Evolutionary conservation across 2,888 invertebrate genomes (phyloP).

Genomic region (Melanostoma scalare): DNA sequence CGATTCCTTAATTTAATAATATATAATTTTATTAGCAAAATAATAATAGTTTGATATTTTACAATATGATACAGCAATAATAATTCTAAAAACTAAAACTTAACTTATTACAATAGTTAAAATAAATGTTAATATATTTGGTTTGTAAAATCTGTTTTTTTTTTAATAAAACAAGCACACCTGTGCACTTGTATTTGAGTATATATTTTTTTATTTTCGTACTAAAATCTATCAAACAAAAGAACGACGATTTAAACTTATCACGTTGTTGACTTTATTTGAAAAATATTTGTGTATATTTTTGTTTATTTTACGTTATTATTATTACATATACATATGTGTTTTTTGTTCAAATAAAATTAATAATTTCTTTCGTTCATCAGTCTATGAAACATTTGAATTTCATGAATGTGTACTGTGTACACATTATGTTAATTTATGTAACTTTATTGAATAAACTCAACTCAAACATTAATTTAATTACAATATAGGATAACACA

Average conservation of each 20-base stretch:
- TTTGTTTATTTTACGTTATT: background rate
- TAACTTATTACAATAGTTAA: constrained; percentile 20
- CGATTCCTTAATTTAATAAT: background rate
- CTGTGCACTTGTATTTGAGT: too few relatives aligned
- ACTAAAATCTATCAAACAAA: constrained; percentile 31
- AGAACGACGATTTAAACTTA: constrained; percentile 22
- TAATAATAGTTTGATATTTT: constrained; percentile 54
- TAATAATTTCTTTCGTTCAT: constrained; percentile 47
- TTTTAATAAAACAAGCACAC: too few relatives aligned
- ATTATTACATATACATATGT: background rate
- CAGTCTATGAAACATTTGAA: constrained; percentile 65
- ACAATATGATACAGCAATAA: constrained; percentile 61
- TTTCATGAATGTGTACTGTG: constrained; percentile 55
- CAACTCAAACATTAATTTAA: constrained; percentile 29
- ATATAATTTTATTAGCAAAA: constrained; percentile 53
- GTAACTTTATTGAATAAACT: constrained; percentile 50
- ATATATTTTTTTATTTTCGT: background rate
- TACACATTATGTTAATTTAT: background rate
- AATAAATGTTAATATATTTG: constrained; percentile 19
- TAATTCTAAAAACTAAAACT: constrained; percentile 25
- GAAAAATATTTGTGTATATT: constrained; percentile 3
- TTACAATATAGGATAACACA: constrained; percentile 35
- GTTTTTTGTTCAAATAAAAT: constrained; percentile 15
- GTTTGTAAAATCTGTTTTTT: constrained; percentile 11
- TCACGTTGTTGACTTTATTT: constrained; percentile 13